Percentiles rank a stretch among this genome's conserved stretches.
Conservation (phyloP, 1,140 invertebrate species). For the Muscidifurax raptorellus region DNA sequence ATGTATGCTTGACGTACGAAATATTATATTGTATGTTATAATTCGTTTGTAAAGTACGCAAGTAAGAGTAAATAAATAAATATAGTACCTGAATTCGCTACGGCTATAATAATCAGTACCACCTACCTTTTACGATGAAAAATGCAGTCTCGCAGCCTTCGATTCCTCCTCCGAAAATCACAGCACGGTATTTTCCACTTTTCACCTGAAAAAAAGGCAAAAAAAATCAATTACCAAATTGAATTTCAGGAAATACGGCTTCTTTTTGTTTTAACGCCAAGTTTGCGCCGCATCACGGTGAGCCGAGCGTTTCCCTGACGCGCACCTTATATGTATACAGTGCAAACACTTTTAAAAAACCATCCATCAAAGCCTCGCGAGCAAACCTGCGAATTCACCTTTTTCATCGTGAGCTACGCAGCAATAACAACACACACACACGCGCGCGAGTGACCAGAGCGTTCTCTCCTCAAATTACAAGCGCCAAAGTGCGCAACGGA, state of each 20-base stretch:
- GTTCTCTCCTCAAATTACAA: slow-evolving; percentile 3
- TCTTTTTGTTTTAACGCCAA: background rate
- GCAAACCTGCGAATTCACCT: slow-evolving; percentile 19
- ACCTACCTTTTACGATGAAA: background rate
- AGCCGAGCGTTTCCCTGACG: background rate
- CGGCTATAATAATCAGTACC: background rate
- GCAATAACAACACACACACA: background rate
- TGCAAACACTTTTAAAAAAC: slow-evolving; percentile 50
- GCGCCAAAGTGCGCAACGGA: background rate
- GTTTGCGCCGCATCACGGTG: slow-evolving; percentile 19
- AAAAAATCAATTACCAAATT: slow-evolving; percentile 36
- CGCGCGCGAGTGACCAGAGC: too few relatives aligned
- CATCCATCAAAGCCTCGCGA: slow-evolving; percentile 24
- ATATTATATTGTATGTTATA: too few relatives aligned
- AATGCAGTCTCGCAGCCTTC: background rate
- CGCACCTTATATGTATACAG: background rate
- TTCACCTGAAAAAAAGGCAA: background rate
- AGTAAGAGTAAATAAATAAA: background rate
- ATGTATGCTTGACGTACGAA: too few relatives aligned
- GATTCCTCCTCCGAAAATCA: too few relatives aligned
- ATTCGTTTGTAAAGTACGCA: too few relatives aligned
- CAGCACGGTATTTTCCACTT: background rate
- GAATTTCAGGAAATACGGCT: slow-evolving; percentile 23
- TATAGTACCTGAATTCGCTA: background rate
- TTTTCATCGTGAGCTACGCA: slow-evolving; percentile 17